Conservation (phyloP, 2,888 invertebrate species). For the Dynastes tityus region DNA sequence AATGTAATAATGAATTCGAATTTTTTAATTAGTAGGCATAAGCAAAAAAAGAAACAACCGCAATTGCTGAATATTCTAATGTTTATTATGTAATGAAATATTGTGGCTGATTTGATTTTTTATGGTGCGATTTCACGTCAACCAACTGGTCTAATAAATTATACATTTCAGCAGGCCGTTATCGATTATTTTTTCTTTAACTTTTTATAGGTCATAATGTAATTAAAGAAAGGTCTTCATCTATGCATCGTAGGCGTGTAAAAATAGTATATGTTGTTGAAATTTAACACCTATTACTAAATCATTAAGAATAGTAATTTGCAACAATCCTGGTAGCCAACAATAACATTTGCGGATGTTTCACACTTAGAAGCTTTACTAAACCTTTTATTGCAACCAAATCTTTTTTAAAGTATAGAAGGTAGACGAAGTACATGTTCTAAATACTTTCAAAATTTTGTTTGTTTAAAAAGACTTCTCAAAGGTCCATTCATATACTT, state of each 20-base stretch:
- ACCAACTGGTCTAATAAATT: conserved; percentile 21
- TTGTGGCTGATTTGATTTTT: background rate
- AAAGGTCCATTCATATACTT: too few species aligned
- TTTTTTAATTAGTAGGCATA: background rate
- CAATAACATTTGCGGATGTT: too few species aligned
- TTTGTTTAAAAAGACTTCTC: too few species aligned
- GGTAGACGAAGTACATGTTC: too few species aligned
- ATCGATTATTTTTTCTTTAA: conserved; percentile 20
- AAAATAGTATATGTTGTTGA: background rate
- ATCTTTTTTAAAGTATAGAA: too few species aligned
- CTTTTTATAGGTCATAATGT: conserved; percentile 5
- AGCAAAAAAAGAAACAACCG: background rate
- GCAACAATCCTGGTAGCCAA: too few species aligned
- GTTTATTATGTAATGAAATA: conserved; percentile 7
- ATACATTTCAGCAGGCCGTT: conserved; percentile 19
- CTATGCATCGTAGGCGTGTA: background rate
- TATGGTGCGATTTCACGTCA: conserved; percentile 5
- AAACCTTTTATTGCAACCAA: too few species aligned
- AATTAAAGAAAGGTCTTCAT: background rate
- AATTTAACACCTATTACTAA: background rate
- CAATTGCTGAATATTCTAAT: background rate
- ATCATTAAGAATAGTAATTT: conserved; percentile 2
- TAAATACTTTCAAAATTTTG: too few species aligned
- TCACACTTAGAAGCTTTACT: too few species aligned
- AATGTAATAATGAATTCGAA: background rate